These are phyloP conservation scores for Alauda arvensis DNA, from an alignment of 2,797 vertebrate species.

Conservation along the genomic window DNA sequence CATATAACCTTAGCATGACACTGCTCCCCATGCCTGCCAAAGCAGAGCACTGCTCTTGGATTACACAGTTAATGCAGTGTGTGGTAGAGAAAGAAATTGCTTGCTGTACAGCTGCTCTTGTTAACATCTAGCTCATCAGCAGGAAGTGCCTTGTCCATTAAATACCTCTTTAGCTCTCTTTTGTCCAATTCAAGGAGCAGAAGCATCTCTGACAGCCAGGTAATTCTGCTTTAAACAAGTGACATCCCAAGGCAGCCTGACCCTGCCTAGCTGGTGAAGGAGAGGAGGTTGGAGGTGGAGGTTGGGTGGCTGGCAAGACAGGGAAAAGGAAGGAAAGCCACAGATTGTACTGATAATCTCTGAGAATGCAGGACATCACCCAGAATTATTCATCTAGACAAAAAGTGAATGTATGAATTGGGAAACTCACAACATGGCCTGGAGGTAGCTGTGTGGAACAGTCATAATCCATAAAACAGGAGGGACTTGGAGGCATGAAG, in stretches of 20 bases:
- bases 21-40: background rate
- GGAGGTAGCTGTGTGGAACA: background rate
- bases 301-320: background rate
- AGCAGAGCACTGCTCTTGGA: background rate
- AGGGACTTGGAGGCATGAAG: rapidly evolving
- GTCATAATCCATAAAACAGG: too few relatives aligned
- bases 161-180: background rate
- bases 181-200: background rate
- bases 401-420: background rate
- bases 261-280: background rate
- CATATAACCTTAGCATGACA: background rate
- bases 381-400: background rate
- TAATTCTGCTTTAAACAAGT: background rate
- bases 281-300: background rate
- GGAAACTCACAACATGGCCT: background rate
- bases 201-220: background rate
- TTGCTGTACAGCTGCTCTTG: background rate
- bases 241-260: background rate
- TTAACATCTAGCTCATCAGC: background rate
- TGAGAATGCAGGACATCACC: background rate
- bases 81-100: background rate
- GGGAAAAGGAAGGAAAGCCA: background rate
- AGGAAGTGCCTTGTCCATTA: slow-evolving; percentile 12
- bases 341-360: background rate
- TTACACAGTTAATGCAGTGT: background rate